These are phyloP conservation scores for Hippocampus comes DNA, from an alignment of 2,113 vertebrate genomes.

Conservation along the genomic window DNA sequence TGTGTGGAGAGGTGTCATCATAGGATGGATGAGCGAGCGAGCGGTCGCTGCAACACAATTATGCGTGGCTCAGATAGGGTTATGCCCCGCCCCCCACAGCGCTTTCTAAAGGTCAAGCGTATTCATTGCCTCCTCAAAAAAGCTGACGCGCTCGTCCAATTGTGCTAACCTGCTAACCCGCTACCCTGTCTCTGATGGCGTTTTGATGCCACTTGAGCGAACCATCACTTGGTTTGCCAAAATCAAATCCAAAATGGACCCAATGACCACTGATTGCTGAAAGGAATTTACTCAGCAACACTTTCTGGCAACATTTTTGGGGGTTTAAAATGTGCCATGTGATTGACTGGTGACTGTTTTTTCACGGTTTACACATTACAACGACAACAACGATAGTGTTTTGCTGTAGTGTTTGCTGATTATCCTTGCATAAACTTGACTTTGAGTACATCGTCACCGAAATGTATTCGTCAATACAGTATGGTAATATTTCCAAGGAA, in stretches of 20 bases:
- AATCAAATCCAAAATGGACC: not conserved
- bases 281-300: not conserved
- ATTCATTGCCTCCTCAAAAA: conserved; percentile 3
- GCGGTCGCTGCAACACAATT: not conserved
- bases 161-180: not conserved
- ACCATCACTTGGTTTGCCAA: not conserved
- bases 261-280: not conserved
- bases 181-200: not conserved
- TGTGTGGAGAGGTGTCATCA: not conserved
- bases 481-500: no score
- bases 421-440: no score
- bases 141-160: no score
- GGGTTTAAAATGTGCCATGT: no score
- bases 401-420: no score
- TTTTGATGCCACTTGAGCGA: not conserved
- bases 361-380: no score
- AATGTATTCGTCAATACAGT: no score
- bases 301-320: no score
- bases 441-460: no score
- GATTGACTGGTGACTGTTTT: no score
- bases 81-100: not conserved
- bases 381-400: no score
- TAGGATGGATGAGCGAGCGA: not conserved
- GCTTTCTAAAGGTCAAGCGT: conserved; percentile 1
- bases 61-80: not conserved